Conservation (phyloP, 30 jellyfish, hydroid and myxozoan species). For the Pelagia noctiluca region DNA sequence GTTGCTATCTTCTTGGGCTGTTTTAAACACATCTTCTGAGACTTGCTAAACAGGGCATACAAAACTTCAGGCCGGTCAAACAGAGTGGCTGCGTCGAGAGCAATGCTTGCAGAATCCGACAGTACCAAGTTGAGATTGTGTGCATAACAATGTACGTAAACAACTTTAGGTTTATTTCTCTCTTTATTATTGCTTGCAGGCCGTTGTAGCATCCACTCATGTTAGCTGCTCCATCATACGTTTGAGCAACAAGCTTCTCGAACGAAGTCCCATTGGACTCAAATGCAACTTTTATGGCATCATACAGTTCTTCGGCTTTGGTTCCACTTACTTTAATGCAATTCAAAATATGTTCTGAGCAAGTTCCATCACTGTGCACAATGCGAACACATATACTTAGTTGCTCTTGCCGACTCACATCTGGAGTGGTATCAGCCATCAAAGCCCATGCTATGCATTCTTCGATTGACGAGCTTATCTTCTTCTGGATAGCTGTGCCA, state of each 20-base stretch:
- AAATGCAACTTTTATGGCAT: slow-evolving; percentile 15
- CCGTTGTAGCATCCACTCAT: slow-evolving; percentile 41
- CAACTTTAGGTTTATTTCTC: slow-evolving; percentile 27
- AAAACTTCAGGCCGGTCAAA: slow-evolving; percentile 27
- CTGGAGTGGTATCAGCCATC: slow-evolving; percentile 50
- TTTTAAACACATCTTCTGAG: slow-evolving; percentile 12
- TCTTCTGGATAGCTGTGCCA: slow-evolving; percentile 8
- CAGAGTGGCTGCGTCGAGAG: slow-evolving; percentile 45
- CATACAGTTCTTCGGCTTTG: slow-evolving; percentile 13
- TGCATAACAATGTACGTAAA: slow-evolving; percentile 45
- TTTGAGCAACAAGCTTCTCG: slow-evolving; percentile 51
- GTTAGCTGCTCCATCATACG: slow-evolving; percentile 42
- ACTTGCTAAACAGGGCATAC: slow-evolving; percentile 10
- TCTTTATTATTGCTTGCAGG: slow-evolving; percentile 39
- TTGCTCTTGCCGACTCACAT: slow-evolving; percentile 44
- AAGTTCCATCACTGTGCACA: slow-evolving; percentile 32
- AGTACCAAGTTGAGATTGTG: slow-evolving; percentile 45
- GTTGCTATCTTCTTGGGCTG: slow-evolving; percentile 23
- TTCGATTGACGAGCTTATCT: not conserved
- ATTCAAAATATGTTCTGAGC: slow-evolving; percentile 37
- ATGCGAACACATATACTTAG: slow-evolving; percentile 48
- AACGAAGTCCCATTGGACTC: slow-evolving; percentile 16
- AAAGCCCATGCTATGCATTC: slow-evolving; percentile 54
- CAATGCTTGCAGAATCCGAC: slow-evolving; percentile 47
- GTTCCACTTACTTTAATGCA: slow-evolving; percentile 34